These are phyloP conservation scores for Troides oblongomaculatus DNA, from an alignment of 2,888 invertebrate species.

Conservation along the genomic window DNA sequence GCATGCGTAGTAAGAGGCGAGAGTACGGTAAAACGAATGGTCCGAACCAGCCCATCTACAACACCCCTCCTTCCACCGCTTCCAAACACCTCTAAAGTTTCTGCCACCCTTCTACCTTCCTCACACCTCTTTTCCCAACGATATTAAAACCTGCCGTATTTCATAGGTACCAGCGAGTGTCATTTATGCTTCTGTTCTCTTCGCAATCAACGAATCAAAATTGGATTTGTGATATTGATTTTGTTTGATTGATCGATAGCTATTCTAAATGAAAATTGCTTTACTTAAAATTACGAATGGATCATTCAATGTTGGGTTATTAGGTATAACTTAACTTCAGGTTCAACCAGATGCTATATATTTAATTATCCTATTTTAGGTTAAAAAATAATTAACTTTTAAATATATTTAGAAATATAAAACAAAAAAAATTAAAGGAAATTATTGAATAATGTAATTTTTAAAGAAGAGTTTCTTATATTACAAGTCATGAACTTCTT, in stretches of 20 bases:
- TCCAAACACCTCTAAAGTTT: constrained; percentile 9
- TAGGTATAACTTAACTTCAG: too few species aligned
- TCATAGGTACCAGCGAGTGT: constrained; percentile 56
- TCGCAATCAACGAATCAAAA: constrained; percentile 59
- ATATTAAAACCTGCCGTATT: constrained; percentile 69
- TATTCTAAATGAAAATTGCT: constrained; percentile 10
- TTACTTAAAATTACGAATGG: not conserved
- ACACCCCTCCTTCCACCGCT: constrained; percentile 36
- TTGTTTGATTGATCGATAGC: constrained; percentile 30
- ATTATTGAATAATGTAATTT: too few species aligned
- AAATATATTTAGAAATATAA: too few species aligned
- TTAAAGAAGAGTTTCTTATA: too few species aligned
- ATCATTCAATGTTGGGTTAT: not conserved
- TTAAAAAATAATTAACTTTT: too few species aligned
- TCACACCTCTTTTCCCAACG: constrained; percentile 48
- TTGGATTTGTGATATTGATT: constrained; percentile 50
- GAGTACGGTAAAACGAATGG: constrained; percentile 32
- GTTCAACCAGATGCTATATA: too few species aligned
- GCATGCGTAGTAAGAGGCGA: constrained; percentile 58
- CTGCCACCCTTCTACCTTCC: constrained; percentile 36
- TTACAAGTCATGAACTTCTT: too few species aligned
- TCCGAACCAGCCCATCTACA: constrained; percentile 18
- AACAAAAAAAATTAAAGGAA: too few species aligned
- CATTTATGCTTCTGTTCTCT: constrained; percentile 57
- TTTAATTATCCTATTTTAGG: too few species aligned